phyloP scores from a whole-genome alignment of 2,797 vertebrate species.

The Myotis vivesi region DNA sequence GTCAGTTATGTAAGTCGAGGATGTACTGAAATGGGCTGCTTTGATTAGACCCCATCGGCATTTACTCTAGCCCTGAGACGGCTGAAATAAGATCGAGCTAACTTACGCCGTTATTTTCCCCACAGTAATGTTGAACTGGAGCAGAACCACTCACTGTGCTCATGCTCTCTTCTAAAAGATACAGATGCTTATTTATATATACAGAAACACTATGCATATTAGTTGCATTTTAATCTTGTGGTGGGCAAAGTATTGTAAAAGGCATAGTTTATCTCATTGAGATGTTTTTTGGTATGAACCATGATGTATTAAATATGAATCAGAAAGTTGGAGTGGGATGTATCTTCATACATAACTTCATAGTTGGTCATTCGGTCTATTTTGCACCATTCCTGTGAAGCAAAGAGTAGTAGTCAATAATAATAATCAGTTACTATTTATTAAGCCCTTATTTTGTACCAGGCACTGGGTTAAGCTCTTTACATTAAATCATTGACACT shows the following conservation, averaged over 20 bases:
- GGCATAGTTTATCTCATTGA: slow-evolving; percentile 13
- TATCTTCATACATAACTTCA: not conserved
- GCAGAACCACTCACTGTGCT: slow-evolving; percentile 1
- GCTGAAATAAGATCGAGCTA: slow-evolving; percentile 7
- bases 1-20: slow-evolving; percentile 1
- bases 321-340: not conserved
- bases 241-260: not conserved
- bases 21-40: slow-evolving; percentile 43
- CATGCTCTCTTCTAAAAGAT: not conserved
- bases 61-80: slow-evolving; percentile 17
- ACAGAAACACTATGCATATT: not conserved
- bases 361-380: not conserved
- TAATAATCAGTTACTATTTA: slow-evolving; percentile 33
- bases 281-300: slow-evolving; percentile 43
- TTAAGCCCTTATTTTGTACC: not conserved
- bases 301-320: slow-evolving; percentile 23
- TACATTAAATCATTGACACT: not conserved
- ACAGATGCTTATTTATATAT: slow-evolving; percentile 28
- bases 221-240: slow-evolving; percentile 35
- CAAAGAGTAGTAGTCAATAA: not conserved
- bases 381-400: not conserved
- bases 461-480: not conserved
- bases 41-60: slow-evolving; percentile 18
- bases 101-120: not conserved
- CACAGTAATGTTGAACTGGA: slow-evolving; percentile 1